Conservation (phyloP, 2,888 invertebrate genomes). For the Aphodius sticticus region DNA sequence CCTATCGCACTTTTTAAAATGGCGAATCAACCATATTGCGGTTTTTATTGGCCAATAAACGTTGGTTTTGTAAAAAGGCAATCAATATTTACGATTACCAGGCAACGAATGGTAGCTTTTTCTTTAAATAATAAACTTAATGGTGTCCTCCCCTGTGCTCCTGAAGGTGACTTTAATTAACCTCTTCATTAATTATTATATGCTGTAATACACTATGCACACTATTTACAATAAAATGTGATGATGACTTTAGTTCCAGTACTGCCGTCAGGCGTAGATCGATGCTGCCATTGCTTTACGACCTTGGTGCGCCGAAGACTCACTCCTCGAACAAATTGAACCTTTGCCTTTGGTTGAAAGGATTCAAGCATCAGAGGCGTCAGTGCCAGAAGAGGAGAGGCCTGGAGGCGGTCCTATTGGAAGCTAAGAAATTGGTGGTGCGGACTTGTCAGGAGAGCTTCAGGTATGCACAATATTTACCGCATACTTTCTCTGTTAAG, state of each 20-base stretch:
- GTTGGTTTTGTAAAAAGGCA: background rate
- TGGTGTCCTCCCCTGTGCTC: background rate
- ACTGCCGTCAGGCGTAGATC: constrained; percentile 25
- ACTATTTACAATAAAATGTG: background rate
- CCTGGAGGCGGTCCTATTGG: constrained; percentile 58
- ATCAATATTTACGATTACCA: background rate
- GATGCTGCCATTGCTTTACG: constrained; percentile 53
- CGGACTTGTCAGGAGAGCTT: constrained; percentile 71
- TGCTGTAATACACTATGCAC: background rate
- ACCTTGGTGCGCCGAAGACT: constrained; percentile 66
- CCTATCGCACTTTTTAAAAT: background rate
- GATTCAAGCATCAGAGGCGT: constrained; percentile 69
- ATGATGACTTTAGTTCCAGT: constrained; percentile 13
- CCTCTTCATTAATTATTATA: background rate
- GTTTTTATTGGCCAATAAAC: background rate
- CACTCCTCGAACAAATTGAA: constrained; percentile 56
- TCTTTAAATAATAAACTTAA: background rate
- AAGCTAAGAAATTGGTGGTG: constrained; percentile 68
- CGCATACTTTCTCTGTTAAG: background rate
- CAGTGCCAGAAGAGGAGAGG: constrained; percentile 70
- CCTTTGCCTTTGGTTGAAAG: constrained; percentile 66
- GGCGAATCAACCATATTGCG: background rate
- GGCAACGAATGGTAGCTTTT: background rate
- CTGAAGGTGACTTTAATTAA: background rate
- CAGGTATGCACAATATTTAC: constrained; percentile 48